phyloP scores from a whole-genome alignment of 2,113 vertebrate species.

The Phyllostomus hastatus region DNA sequence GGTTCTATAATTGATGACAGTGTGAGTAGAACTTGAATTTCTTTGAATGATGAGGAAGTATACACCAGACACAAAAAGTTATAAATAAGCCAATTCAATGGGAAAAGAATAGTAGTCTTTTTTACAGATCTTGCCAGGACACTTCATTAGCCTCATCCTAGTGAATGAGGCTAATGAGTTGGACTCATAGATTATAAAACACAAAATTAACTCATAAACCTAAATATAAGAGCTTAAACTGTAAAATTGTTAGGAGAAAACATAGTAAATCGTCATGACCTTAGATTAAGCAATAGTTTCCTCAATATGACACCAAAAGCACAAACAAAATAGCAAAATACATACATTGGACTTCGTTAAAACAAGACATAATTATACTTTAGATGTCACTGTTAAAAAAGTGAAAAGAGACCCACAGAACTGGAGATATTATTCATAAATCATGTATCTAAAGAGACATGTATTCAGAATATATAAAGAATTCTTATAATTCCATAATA shows the following conservation, averaged over 20 bases:
- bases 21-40: neutral
- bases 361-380: neutral
- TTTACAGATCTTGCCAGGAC: neutral
- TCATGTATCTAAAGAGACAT: neutral
- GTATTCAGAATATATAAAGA: neutral
- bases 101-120: neutral
- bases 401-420: neutral
- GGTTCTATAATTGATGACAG: neutral
- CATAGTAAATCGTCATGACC: neutral
- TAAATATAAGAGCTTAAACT: neutral
- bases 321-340: neutral
- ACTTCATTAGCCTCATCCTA: neutral
- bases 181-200: neutral
- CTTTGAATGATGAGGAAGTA: neutral
- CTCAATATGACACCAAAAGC: neutral
- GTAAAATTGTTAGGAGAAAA: neutral
- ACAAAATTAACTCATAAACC: neutral
- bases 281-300: neutral
- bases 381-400: neutral
- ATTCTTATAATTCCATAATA: neutral
- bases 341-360: neutral
- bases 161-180: neutral
- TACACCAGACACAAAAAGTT: neutral
- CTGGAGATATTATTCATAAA: neutral
- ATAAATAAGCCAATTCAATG: neutral